These are phyloP conservation scores for Heliornis fulica DNA, from an alignment of 2,113 vertebrate species.

Conservation along the genomic window DNA sequence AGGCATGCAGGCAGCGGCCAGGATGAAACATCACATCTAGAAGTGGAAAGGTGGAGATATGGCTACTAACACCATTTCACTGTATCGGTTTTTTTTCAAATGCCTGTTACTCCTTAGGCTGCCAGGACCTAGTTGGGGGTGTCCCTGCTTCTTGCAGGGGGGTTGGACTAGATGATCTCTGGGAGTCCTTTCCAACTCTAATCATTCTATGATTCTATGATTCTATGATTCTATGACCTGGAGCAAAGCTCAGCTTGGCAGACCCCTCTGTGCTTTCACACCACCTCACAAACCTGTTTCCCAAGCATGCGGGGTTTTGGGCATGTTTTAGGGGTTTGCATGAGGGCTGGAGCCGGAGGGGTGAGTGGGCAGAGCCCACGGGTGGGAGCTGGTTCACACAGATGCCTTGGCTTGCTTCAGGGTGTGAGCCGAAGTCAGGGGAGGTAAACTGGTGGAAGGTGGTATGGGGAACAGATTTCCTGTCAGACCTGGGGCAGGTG, in stretches of 20 bases:
- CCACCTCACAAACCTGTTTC: neutral
- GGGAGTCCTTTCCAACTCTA: too few relatives aligned
- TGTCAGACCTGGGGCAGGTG: neutral
- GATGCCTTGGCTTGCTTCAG: neutral
- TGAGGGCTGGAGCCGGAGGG: neutral
- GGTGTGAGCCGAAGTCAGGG: neutral
- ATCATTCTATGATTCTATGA: too few relatives aligned
- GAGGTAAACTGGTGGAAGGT: neutral
- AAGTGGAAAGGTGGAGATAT: neutral
- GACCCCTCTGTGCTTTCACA: fast-evolving
- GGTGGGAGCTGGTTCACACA: neutral
- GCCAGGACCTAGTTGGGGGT: too few relatives aligned
- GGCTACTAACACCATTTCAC: neutral
- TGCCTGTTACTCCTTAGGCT: fast-evolving
- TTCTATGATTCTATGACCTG: too few relatives aligned
- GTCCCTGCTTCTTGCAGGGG: too few relatives aligned
- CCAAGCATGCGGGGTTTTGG: fast-evolving
- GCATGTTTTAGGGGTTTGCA: fast-evolving
- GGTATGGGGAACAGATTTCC: neutral
- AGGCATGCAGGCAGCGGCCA: neutral
- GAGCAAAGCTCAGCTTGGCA: neutral
- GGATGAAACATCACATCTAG: neutral
- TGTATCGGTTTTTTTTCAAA: neutral
- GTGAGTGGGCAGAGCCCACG: neutral
- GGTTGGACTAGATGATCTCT: too few relatives aligned